A percentile compares a stretch with the other conserved stretches of the same genome.
Evolutionary conservation across 2,888 invertebrate species (phyloP).

Genomic region (Latheticus oryzae): DNA sequence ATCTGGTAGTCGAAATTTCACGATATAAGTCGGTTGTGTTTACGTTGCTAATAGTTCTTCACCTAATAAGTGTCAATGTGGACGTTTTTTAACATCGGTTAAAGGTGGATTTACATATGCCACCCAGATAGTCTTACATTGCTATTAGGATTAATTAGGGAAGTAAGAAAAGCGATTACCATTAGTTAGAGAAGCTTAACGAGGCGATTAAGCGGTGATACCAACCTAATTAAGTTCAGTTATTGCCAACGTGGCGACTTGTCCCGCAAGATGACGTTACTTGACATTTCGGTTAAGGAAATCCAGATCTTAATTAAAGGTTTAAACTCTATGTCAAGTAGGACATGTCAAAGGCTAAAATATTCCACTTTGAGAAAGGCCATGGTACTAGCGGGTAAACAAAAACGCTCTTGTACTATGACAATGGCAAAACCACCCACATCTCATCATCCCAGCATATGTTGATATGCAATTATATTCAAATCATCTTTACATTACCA

Average conservation of each 20-base stretch:
- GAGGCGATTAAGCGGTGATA: slow-evolving; percentile 47
- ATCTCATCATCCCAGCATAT: slow-evolving; percentile 1
- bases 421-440: slow-evolving; percentile 10
- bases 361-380: slow-evolving; percentile 2
- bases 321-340: too few relatives aligned
- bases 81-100: slow-evolving; percentile 23
- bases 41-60: slow-evolving; percentile 29
- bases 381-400: slow-evolving; percentile 5
- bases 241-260: slow-evolving; percentile 9
- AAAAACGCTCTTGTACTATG: background rate
- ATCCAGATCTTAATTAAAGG: too few relatives aligned
- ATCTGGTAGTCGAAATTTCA: too few relatives aligned
- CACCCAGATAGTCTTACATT: slow-evolving; percentile 50
- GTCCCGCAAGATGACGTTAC: too few relatives aligned
- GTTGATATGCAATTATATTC: slow-evolving; percentile 16
- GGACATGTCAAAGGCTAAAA: too few relatives aligned
- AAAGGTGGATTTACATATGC: slow-evolving; percentile 50
- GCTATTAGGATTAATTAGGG: slow-evolving; percentile 56
- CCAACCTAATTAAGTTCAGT: slow-evolving; percentile 43
- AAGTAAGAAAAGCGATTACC: slow-evolving; percentile 50
- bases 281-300: too few relatives aligned
- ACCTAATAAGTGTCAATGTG: slow-evolving; percentile 35
- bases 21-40: slow-evolving; percentile 8
- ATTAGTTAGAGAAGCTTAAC: slow-evolving; percentile 48
- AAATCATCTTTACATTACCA: slow-evolving; percentile 5